A percentile compares a stretch with the other conserved stretches of the same genome.
Evolutionary conservation across 2,113 vertebrate genomes (phyloP).

Genomic region (Chitala chitala): DNA sequence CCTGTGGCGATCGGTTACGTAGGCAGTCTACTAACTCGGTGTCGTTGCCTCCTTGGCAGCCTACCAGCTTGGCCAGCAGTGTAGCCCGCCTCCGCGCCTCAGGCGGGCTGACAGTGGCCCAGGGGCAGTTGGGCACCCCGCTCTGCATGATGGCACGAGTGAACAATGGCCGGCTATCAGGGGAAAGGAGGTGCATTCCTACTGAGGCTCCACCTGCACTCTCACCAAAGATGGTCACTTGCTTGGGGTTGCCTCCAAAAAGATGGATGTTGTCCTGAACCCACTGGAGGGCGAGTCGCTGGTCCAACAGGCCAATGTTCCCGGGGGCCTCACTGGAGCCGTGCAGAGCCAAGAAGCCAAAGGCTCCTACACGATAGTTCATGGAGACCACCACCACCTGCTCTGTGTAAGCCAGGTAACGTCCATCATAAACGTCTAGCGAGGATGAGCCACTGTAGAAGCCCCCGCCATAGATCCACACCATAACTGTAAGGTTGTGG

Average conservation of each 20-base stretch:
- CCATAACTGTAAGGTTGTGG: constrained; percentile 69
- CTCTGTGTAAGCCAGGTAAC: constrained; percentile 75
- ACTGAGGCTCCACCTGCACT: constrained; percentile 81
- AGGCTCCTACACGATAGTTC: constrained; percentile 82
- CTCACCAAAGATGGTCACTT: constrained; percentile 86
- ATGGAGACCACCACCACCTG: constrained; percentile 79
- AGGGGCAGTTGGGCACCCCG: constrained; percentile 78
- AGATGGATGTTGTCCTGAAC: constrained; percentile 73
- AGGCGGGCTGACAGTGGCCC: constrained; percentile 70
- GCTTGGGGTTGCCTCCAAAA: constrained; percentile 79
- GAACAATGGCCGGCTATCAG: constrained; percentile 71
- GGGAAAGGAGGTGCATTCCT: constrained; percentile 77
- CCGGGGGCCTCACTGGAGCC: constrained; percentile 82
- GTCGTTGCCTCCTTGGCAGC: constrained; percentile 73
- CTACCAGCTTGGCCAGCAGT: constrained; percentile 63
- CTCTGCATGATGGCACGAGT: constrained; percentile 80
- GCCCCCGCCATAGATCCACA: constrained; percentile 90
- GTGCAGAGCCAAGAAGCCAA: constrained; percentile 79
- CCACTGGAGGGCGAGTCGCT: constrained; percentile 81
- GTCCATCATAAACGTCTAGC: constrained; percentile 84
- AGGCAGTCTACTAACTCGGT: constrained; percentile 75
- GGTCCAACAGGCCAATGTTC: constrained; percentile 81
- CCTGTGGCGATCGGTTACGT: constrained; percentile 61
- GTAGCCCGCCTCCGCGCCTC: constrained; percentile 75
- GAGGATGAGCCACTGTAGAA: constrained; percentile 86